phyloP scores from a whole-genome alignment of 2,797 vertebrate genomes.

The Darevskia mixta region DNA sequence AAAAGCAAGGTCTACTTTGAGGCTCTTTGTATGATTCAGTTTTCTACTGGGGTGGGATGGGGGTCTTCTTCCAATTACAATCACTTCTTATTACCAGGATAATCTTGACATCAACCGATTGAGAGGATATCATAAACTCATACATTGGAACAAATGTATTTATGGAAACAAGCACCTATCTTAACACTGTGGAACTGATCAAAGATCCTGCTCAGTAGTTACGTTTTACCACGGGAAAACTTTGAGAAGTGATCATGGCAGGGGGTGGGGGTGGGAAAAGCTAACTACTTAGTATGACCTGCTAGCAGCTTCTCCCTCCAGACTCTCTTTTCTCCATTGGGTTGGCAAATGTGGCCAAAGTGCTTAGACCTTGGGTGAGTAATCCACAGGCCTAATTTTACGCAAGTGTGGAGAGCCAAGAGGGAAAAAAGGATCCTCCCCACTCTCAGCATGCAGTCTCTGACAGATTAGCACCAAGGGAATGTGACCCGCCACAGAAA shows the following conservation, averaged over 20 bases:
- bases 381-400: too few species aligned
- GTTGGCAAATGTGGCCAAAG: background rate
- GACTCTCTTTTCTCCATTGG: background rate
- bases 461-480: too few species aligned
- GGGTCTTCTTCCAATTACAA: background rate
- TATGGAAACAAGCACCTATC: background rate
- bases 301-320: background rate
- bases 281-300: background rate
- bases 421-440: too few species aligned
- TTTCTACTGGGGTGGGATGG: background rate
- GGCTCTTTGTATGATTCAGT: background rate
- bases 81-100: background rate
- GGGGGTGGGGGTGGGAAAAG: background rate
- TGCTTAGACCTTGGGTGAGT: background rate
- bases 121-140: background rate
- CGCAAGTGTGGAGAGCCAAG: too few species aligned
- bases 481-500: too few species aligned
- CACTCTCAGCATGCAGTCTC: too few species aligned
- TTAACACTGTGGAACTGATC: background rate
- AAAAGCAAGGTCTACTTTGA: background rate
- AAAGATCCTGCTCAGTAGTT: background rate
- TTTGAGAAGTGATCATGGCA: background rate
- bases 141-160: background rate
- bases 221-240: background rate
- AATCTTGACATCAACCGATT: background rate